Conservation (phyloP, 1,140 invertebrate genomes). For the Diorhabda sublineata region DNA sequence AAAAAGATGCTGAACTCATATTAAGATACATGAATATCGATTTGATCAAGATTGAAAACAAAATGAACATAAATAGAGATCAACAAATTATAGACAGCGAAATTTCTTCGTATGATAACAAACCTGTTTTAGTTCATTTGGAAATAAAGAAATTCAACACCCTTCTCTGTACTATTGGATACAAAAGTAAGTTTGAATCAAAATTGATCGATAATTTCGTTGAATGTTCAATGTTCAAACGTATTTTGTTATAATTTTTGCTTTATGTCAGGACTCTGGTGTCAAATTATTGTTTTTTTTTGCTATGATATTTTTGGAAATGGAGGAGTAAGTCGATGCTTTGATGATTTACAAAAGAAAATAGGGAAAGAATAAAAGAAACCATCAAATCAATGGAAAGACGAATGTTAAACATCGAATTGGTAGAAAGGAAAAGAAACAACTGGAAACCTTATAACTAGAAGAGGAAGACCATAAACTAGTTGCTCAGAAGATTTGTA, state of each 20-base stretch:
- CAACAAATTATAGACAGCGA: constrained; percentile 51
- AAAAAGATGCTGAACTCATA: constrained; percentile 47
- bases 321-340: no score
- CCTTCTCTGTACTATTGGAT: constrained; percentile 51
- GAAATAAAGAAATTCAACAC: constrained; percentile 55
- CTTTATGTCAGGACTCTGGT: no score
- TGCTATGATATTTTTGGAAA: no score
- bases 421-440: no score
- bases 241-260: neutral
- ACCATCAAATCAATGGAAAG: no score
- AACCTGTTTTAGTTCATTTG: constrained; percentile 48
- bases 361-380: no score
- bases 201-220: neutral
- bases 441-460: no score
- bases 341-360: no score
- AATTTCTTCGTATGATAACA: constrained; percentile 50
- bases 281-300: no score
- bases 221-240: neutral
- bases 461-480: no score
- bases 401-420: no score
- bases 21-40: constrained; percentile 53
- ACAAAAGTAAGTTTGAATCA: constrained; percentile 49
- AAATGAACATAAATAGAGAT: constrained; percentile 48
- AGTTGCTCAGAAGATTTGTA: no score
- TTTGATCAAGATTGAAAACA: constrained; percentile 51